These are phyloP conservation scores for Acanthosepion esculentum DNA, from an alignment of 2,888 invertebrate species.

Conservation along the genomic window DNA sequence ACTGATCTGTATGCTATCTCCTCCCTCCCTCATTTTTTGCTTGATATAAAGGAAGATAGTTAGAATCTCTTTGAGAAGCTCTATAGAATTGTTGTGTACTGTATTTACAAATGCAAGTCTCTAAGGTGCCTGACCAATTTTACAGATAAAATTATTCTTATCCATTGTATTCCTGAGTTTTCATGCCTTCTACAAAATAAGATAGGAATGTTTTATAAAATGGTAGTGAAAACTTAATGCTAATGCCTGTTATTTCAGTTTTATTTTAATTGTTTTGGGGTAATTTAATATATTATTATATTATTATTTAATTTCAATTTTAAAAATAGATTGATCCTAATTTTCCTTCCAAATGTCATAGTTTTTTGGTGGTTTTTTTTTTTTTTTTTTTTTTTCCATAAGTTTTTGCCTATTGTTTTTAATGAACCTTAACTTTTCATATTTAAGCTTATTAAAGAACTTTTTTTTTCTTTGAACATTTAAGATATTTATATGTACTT, in stretches of 20 bases:
- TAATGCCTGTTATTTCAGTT: not conserved
- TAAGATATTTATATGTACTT: not conserved
- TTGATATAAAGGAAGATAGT: not conserved
- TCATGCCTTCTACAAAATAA: not conserved
- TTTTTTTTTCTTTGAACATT: not conserved
- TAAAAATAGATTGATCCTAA: not conserved
- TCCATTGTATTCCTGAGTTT: not conserved
- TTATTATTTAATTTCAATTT: not conserved
- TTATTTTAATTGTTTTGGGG: not conserved
- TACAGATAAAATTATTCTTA: not conserved
- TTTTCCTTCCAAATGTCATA: no score
- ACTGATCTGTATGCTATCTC: not conserved
- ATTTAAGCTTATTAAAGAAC: not conserved
- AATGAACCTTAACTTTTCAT: not conserved
- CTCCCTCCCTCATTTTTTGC: not conserved
- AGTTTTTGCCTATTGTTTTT: not conserved
- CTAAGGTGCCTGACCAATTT: not conserved
- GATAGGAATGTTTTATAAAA: not conserved
- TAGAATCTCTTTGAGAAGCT: not conserved
- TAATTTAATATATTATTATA: not conserved
- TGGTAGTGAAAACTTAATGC: not conserved
- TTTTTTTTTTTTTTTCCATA: not conserved
- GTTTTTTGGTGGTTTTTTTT: not conserved
- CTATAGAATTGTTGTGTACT: not conserved
- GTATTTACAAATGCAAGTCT: not conserved